phyloP scores from a whole-genome alignment of 2,797 vertebrate species.

The Botia kubotai region DNA sequence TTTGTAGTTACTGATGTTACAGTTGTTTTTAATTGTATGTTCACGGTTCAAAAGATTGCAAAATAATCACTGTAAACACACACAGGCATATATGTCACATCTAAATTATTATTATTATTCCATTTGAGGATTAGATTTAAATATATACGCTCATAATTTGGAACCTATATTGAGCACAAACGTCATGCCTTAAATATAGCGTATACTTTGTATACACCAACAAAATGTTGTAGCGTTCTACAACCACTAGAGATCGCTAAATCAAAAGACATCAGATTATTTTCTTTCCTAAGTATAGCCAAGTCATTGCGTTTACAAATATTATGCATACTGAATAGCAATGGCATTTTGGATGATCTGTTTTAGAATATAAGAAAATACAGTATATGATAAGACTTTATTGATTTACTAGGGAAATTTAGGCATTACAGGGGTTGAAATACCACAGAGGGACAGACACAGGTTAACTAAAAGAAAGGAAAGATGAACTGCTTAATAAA shows the following conservation, averaged over 20 bases:
- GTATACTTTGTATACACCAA: background rate
- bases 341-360: background rate
- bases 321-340: background rate
- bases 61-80: too few relatives aligned
- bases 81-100: background rate
- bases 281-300: background rate
- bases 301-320: background rate
- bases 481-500: background rate
- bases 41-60: too few relatives aligned
- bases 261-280: background rate
- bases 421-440: background rate
- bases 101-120: background rate
- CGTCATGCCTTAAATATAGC: background rate
- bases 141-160: background rate
- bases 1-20: too few relatives aligned
- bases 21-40: background rate
- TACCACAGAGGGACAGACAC: background rate
- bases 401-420: background rate
- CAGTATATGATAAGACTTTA: background rate
- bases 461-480: background rate
- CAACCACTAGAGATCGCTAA: conserved; percentile 4
- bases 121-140: background rate
- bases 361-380: background rate
- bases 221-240: background rate
- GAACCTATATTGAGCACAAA: background rate